A percentile compares a stretch with the other conserved stretches of the same genome.
These are phyloP conservation scores for Anthopleura sola DNA, from an alignment of 64 coral and sea anemone genomes.

Conservation along the genomic window DNA sequence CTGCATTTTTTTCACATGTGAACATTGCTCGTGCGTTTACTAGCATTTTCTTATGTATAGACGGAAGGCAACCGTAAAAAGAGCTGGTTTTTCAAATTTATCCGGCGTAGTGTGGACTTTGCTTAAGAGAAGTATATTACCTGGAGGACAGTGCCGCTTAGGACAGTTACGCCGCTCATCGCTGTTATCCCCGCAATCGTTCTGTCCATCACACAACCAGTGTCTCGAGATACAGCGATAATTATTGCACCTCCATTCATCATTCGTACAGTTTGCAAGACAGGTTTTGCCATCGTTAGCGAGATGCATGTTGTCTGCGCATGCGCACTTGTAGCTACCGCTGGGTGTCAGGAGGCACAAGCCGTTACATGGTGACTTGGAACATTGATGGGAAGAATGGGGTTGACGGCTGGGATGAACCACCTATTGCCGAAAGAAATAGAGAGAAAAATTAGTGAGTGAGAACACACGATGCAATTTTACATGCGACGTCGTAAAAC, in stretches of 20 bases:
- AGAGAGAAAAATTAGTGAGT: too few relatives aligned
- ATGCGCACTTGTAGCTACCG: constrained; percentile 69
- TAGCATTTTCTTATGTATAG: too few relatives aligned
- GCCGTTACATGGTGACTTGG: constrained; percentile 50
- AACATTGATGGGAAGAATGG: constrained; percentile 29
- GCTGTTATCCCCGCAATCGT: constrained; percentile 87
- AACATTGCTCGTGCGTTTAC: too few relatives aligned
- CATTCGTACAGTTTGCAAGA: constrained; percentile 71
- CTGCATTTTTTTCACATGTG: too few relatives aligned
- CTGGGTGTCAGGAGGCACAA: constrained; percentile 68
- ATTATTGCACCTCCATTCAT: constrained; percentile 58
- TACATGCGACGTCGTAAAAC: too few relatives aligned
- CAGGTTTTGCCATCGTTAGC: constrained; percentile 76
- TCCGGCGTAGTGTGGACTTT: too few relatives aligned
- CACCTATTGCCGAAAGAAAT: constrained; percentile 36
- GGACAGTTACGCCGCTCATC: constrained; percentile 70
- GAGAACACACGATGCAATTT: too few relatives aligned
- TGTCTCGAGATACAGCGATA: constrained; percentile 64
- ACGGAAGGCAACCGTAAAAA: too few relatives aligned
- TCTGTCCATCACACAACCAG: constrained; percentile 92
- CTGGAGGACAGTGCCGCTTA: constrained; percentile 42
- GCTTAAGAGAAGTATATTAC: too few relatives aligned
- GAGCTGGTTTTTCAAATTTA: too few relatives aligned
- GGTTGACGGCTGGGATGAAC: constrained; percentile 86
- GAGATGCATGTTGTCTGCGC: constrained; percentile 75